phyloP scores from a whole-genome alignment of 2,888 invertebrate species.

The Microchrysa polita region DNA sequence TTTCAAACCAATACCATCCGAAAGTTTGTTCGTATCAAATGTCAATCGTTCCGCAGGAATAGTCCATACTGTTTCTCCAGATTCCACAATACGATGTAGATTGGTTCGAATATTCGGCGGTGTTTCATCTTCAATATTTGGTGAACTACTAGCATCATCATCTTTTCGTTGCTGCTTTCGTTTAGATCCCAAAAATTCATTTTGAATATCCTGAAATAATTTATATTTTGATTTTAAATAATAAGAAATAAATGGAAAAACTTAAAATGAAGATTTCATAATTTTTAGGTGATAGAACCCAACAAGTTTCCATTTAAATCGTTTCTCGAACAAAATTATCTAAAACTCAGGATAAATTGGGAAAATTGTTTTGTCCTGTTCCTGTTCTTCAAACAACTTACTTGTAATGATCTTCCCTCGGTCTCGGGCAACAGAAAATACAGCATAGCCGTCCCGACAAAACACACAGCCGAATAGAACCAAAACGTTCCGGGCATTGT shows the following conservation, averaged over 20 bases:
- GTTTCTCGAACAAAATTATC: no score
- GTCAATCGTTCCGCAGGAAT: conserved; percentile 2
- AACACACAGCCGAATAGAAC: conserved; percentile 72
- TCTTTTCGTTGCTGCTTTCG: neutral
- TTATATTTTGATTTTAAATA: neutral
- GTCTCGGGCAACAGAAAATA: conserved; percentile 83
- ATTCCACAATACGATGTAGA: neutral
- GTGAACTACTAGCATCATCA: no score
- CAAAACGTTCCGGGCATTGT: conserved; percentile 78
- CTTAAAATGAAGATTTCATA: no score
- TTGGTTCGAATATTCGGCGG: neutral
- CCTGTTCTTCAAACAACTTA: no score
- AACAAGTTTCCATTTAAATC: no score
- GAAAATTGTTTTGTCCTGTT: neutral
- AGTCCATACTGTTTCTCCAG: neutral
- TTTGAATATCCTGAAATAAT: conserved; percentile 37
- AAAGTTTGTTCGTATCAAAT: conserved; percentile 12
- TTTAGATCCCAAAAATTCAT: conserved; percentile 26
- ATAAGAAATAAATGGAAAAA: neutral
- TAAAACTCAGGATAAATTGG: no score
- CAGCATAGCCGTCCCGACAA: conserved; percentile 72
- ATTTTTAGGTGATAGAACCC: no score
- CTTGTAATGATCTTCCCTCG: conserved; percentile 75
- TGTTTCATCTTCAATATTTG: conserved; percentile 12
- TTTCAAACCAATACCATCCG: neutral